Base-by-base conservation (phyloP, 2,888 invertebrate genomes). In the Hirtodrosophila cameraria region DNA sequence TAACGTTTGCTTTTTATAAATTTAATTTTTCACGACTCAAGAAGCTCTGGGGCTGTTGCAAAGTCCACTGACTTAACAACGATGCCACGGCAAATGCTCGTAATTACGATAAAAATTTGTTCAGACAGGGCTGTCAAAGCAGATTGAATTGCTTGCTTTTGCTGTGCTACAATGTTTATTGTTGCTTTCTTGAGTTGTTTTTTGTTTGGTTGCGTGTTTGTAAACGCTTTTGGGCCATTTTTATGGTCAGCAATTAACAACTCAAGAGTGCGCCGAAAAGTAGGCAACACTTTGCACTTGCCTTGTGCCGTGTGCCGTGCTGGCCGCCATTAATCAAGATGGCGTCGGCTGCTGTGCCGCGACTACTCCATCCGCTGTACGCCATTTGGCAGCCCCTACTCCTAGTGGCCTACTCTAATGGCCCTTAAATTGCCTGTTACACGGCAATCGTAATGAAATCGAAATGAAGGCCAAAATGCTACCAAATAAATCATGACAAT, bases 241-340 rank as follows among this genome's bases (percentile, higher is more conserved):
- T 84, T 81, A 86, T 84, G 72, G 67, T 55, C 54, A 71, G 57
- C 82, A 86, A 82, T 82, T 86, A 82, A 68, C 82, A 77, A 82
- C 20, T 73, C 28, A 46, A 76, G 72, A 64, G 43, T 41, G 38
- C 53, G 18, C 16, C 52, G 43, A 30, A 60, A 67, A 83, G 61
- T 67, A 64, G 83, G 81, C 84, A 83, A 75, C 71, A 74, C 62
- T 69, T 74, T 55, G 36, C 75, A 74, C 69, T 57, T 68, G n/a
- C n/a, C n/a, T n/a, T n/a, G n/a, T n/a, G n/a, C n/a, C n/a, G 38
- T 60, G 49, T 79, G 65, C 58, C 86, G 81, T 81, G 84, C 77
- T 13, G 41, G 13, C 30, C 31, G 42, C 36, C 84, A 81, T 81
- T 73, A 76, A 81, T 80, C 86, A 79, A 68, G 61, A 41, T 38